Base-by-base conservation (phyloP, 2,888 invertebrate species). In the Tethea ocularis region DNA sequence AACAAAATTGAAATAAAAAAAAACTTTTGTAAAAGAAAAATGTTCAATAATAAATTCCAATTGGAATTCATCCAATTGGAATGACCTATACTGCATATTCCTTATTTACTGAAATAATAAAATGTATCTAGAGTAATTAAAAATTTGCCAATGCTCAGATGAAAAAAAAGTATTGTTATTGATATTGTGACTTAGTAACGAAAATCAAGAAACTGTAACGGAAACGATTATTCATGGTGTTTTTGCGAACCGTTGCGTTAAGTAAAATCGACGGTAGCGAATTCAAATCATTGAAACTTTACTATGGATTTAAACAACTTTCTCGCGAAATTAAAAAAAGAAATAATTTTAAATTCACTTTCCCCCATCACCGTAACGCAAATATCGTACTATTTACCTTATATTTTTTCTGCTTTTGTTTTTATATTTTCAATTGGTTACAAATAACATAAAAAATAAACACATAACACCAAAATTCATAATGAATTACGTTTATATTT, bases 141-240 rank as follows among this genome's bases (percentile, higher is more conserved):
- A n/a, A 41, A 20, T 46, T 20, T 20, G 10, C 10, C n/a, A n/a
- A 10, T 17, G 29, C 8, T 15, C 3, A 3, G 8, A 29, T 24
- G 26, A 26, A 52, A 24, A 52, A 52, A 24, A 17, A 24, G 2
- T n/a, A 24, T 52, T 17, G 26, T 24, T 52, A 15, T 57, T 57
- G 33, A 26, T 26, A 33, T 8, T 36, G 20, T 20, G 51, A 24
- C 20, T 24, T 24, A 54, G 33, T 36, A 54, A 41, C 57, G 23
- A 55, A 57, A 36, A 55, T 52, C 46, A 58, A 54, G 58, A 58
- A 29, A 58, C 57, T 33, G 52, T 60, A 53, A 55, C 52, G 46
- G 22, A 52, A 57, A 17, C 60, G 38, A 60, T 60, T 57, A 54
- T 57, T 52, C 24, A 60, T 55, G 60, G 60, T n/a, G 24, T 13